Evolutionary conservation across 2,888 invertebrate species (phyloP).

Genomic region (Tridacna crocea): DNA sequence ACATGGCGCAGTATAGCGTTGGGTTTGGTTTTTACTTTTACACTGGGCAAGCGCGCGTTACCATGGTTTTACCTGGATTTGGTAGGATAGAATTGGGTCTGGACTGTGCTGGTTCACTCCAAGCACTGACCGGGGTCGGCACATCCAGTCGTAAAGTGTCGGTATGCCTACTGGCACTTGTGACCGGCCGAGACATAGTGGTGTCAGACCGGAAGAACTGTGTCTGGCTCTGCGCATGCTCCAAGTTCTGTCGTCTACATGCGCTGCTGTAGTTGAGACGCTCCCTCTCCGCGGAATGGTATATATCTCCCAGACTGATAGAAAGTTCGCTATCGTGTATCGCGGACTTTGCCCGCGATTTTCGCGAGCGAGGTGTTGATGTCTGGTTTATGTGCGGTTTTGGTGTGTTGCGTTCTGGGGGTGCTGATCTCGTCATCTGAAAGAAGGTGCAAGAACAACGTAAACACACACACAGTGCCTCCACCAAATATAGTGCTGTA

Average conservation of each 20-base stretch:
- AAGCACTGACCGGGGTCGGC: conserved; percentile 65
- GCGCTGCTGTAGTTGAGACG: conserved; percentile 61
- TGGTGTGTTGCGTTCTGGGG: conserved; percentile 46
- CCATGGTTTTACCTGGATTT: conserved; percentile 37
- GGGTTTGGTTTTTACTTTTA: too few relatives aligned
- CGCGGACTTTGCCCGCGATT: conserved; percentile 8
- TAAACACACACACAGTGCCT: too few relatives aligned
- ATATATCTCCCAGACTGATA: conserved; percentile 68
- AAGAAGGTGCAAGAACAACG: conserved; percentile 23
- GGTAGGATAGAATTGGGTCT: conserved; percentile 57
- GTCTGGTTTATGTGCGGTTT: conserved; percentile 26
- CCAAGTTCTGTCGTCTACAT: conserved; percentile 64
- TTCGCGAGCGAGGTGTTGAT: conserved; percentile 28
- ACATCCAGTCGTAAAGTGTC: conserved; percentile 42
- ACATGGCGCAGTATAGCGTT: too few relatives aligned
- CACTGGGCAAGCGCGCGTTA: not conserved
- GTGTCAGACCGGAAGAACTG: conserved; percentile 59
- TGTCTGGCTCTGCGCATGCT: conserved; percentile 62
- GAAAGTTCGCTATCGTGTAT: conserved; percentile 16
- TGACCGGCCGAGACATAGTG: conserved; percentile 57
- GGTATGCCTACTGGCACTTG: conserved; percentile 64
- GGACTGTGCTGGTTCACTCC: conserved; percentile 67
- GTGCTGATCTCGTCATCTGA: conserved; percentile 62
- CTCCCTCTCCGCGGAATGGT: conserved; percentile 65
- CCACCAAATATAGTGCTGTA: too few relatives aligned